Conservation (phyloP, 2,113 vertebrate genomes). For the Aldabrachelys gigantea region DNA sequence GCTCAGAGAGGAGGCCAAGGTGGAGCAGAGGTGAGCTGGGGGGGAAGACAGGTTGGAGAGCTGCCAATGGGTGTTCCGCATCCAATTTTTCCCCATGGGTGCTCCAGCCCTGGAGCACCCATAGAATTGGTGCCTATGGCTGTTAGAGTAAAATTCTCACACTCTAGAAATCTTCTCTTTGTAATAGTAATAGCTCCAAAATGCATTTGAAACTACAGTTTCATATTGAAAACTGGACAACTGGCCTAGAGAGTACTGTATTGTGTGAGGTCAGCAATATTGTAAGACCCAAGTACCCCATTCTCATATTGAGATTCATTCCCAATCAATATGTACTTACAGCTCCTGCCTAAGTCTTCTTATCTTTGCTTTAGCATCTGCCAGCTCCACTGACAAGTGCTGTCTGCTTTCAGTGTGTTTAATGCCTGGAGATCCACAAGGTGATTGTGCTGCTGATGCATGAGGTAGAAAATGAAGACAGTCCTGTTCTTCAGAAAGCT, state of each 20-base stretch:
- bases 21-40: no score
- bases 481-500: conserved; percentile 95
- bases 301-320: background rate
- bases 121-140: no score
- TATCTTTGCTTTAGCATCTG: conserved; percentile 97
- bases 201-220: background rate
- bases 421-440: conserved; percentile 93
- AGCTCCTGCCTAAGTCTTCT: conserved; percentile 95
- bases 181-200: background rate
- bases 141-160: background rate
- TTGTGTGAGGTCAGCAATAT: accelerated
- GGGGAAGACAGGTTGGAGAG: no score
- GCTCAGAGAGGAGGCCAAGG: no score
- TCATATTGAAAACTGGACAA: background rate
- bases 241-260: accelerated
- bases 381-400: conserved; percentile 96
- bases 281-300: background rate
- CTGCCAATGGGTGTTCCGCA: no score
- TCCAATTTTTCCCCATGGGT: no score
- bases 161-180: background rate
- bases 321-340: conserved; percentile 82
- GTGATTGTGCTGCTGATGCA: conserved; percentile 85
- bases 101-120: no score
- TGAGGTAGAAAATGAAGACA: conserved; percentile 89
- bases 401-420: conserved; percentile 95